These are phyloP conservation scores for Hormiphora californensis DNA, from an alignment of 37 sponge, comb jelly and placozoan genomes.

Conservation along the genomic window DNA sequence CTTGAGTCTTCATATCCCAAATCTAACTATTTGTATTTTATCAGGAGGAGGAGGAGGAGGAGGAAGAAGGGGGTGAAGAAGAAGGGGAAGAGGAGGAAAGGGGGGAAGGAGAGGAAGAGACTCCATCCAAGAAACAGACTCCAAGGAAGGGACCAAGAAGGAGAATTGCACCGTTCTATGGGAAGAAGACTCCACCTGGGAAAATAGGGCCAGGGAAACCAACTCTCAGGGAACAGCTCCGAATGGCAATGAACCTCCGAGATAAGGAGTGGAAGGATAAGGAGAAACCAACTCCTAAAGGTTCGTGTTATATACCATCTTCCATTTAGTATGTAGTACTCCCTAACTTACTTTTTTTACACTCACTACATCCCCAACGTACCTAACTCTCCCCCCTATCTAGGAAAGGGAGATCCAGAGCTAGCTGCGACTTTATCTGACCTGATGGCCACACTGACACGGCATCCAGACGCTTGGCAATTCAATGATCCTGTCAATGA, in stretches of 20 bases:
- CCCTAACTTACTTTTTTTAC: too few species aligned
- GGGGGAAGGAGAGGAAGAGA: not conserved
- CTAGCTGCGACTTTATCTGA: not conserved
- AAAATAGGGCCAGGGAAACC: not conserved
- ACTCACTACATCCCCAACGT: too few species aligned
- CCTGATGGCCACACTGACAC: conserved; percentile 11
- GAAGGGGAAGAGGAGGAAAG: not conserved
- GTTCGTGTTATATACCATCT: not conserved
- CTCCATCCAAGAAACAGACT: not conserved
- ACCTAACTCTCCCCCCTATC: not conserved
- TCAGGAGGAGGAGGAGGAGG: too few species aligned
- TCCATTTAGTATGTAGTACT: not conserved
- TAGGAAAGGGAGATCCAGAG: not conserved
- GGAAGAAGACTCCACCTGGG: not conserved
- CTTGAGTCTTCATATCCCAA: too few species aligned
- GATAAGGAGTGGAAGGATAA: conserved; percentile 16
- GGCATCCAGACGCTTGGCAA: conserved; percentile 37
- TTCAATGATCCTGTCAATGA: conserved; percentile 32
- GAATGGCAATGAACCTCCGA: not conserved
- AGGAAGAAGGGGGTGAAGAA: not conserved
- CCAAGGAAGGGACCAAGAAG: too few species aligned
- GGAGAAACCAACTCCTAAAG: not conserved
- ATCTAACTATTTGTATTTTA: too few species aligned
- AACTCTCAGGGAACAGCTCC: not conserved
- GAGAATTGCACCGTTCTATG: too few species aligned